Base-by-base conservation (phyloP, 2,888 invertebrate genomes). In the Toxonevra muliebris region DNA sequence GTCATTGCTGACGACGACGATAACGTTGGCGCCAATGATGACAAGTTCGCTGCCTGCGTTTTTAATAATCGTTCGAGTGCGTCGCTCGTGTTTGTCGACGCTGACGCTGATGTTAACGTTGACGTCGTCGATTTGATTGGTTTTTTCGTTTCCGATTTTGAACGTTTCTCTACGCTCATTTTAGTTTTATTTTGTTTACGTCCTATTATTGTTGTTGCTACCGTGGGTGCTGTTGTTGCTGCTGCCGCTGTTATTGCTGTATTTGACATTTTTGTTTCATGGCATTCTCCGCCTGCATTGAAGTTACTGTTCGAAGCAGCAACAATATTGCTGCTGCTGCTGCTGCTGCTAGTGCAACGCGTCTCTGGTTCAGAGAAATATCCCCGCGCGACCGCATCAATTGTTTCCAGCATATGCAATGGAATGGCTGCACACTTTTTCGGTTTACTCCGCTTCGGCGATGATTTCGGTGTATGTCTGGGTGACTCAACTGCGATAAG, bases 91-190 rank as follows among this genome's bases (percentile, higher is more conserved):
- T 68, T 67, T 66, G 71, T 54, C 62, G 69, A 57, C 41, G 67
- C 20, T 19, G 60, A 43, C 43, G 45, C 43, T 20, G n/a, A 20
- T 40, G 41, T 17, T 40, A 20, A 50, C 50, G 4, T 50, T 55
- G 10, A 11, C 30, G 30, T 45, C 40, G 19, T 20, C 8, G 17
- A n/a, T 9, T 71, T 72, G 10, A 71, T 64, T 17, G 73, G 79
- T 79, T 85, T 83, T 81, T 88, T 83, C 71, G 85, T 80, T 80
- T 87, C 78, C 73, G 87, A 80, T 81, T 87, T 82, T 80, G 88
- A 83, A 79, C 88, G 79, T 63, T 80, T 78, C 66, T 79, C 82
- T 4, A 61, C 71, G 12, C 59, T 54, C 45, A 61, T 67, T 69
- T 74, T 50, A 48, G 67, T 58, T 67, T 75, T 73, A 58, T 71